These are phyloP conservation scores for Aphyosemion australe DNA, from an alignment of 2,113 vertebrate species.

Conservation along the genomic window DNA sequence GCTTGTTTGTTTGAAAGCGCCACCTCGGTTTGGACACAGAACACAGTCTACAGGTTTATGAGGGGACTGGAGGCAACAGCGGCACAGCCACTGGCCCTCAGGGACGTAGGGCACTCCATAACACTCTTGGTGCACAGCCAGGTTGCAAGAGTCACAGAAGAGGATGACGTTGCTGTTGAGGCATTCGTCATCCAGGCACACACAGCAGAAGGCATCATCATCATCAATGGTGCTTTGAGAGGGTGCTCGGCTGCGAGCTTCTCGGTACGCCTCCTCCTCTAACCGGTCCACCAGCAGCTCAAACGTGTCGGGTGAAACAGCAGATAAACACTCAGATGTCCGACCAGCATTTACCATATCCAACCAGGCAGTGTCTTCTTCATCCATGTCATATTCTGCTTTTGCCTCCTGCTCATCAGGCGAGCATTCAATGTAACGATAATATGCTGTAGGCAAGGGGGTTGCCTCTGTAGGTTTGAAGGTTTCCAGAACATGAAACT, in stretches of 20 bases:
- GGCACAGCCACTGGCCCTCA: slow-evolving; percentile 97
- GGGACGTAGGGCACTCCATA: slow-evolving; percentile 97
- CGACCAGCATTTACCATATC: slow-evolving; percentile 93
- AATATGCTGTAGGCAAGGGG: slow-evolving; percentile 87
- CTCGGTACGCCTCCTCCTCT: slow-evolving; percentile 93
- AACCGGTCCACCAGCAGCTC: slow-evolving; percentile 92
- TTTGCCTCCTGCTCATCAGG: slow-evolving; percentile 87
- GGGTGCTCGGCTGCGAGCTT: slow-evolving; percentile 86
- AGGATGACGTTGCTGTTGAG: slow-evolving; percentile 99
- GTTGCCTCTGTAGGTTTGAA: slow-evolving; percentile 80
- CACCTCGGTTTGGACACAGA: slow-evolving; percentile 94
- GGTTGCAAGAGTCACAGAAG: slow-evolving; percentile 97
- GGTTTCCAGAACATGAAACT: slow-evolving; percentile 86
- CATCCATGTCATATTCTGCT: slow-evolving; percentile 98
- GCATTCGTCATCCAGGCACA: slow-evolving; percentile 98
- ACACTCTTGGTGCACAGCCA: slow-evolving; percentile 98
- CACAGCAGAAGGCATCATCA: slow-evolving; percentile 96
- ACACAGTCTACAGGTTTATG: slow-evolving; percentile 93
- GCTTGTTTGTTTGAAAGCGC: slow-evolving; percentile 97
- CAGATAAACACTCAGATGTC: slow-evolving; percentile 82
- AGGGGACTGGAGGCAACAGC: slow-evolving; percentile 95
- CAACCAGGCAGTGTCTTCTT: slow-evolving; percentile 93
- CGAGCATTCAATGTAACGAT: slow-evolving; percentile 90
- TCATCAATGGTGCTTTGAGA: slow-evolving; percentile 90
- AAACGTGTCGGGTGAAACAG: slow-evolving; percentile 87